Evolutionary conservation across 2,888 invertebrate species (phyloP).

Genomic region (Parthenolecanium corni): DNA sequence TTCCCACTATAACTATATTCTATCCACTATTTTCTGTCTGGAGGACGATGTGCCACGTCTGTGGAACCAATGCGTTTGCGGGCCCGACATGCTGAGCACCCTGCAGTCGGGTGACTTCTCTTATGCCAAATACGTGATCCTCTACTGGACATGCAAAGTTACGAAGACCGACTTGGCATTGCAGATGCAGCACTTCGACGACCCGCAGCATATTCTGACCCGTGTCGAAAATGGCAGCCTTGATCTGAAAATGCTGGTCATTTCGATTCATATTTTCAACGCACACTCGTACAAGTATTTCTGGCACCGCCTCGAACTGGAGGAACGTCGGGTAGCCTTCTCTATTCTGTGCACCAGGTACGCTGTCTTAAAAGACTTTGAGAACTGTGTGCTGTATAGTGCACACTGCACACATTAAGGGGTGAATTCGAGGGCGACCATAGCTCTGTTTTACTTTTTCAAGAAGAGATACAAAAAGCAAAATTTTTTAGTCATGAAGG

Average conservation of each 20-base stretch:
- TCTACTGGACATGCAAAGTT: slow-evolving; percentile 5
- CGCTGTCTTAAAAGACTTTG: too few relatives aligned
- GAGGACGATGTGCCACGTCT: slow-evolving; percentile 1
- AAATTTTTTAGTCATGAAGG: too few relatives aligned
- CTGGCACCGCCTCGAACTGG: background rate
- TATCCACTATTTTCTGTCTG: slow-evolving; percentile 1
- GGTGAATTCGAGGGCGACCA: too few relatives aligned
- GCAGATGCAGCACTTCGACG: background rate
- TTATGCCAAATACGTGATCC: slow-evolving; percentile 6
- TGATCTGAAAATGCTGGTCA: slow-evolving; percentile 8
- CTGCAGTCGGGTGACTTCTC: background rate
- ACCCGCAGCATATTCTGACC: background rate
- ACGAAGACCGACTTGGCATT: background rate
- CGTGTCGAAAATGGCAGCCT: background rate
- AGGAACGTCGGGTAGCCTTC: background rate
- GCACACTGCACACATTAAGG: too few relatives aligned
- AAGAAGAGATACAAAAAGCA: too few relatives aligned
- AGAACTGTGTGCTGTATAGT: too few relatives aligned
- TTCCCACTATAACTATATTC: slow-evolving; percentile 7
- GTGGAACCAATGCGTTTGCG: background rate
- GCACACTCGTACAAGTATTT: slow-evolving; percentile 11
- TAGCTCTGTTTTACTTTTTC: too few relatives aligned
- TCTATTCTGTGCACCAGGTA: background rate
- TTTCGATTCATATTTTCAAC: slow-evolving; percentile 4
- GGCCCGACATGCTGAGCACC: background rate